Conservation (phyloP, 2,113 vertebrate genomes). For the Leucopsar rothschildi region DNA sequence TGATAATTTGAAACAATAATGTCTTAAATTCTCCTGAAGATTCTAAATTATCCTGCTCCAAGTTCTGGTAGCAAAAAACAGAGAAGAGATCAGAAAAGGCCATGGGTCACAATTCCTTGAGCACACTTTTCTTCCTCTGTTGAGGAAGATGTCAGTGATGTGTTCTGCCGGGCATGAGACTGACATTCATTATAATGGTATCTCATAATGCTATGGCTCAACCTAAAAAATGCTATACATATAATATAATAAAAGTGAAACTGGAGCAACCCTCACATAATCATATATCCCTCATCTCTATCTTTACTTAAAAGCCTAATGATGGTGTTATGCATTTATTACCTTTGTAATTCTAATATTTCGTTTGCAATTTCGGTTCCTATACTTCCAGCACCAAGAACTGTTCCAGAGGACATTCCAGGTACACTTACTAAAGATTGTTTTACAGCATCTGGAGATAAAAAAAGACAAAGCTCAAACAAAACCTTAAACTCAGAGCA, state of each 20-base stretch:
- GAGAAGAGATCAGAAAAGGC: not conserved
- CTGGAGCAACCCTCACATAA: not conserved
- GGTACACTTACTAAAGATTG: constrained; percentile 80
- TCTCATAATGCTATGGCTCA: not conserved
- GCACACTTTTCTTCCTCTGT: not conserved
- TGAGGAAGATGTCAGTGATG: not conserved
- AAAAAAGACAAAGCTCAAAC: not conserved
- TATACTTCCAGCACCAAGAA: constrained; percentile 87
- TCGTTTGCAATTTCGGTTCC: constrained; percentile 89
- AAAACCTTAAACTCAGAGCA: not conserved
- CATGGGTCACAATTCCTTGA: not conserved
- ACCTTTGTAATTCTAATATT: constrained; percentile 88
- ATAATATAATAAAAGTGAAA: not conserved
- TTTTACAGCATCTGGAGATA: constrained; percentile 72
- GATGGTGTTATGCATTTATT: not conserved
- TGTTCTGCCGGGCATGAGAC: not conserved
- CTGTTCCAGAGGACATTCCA: constrained; percentile 73
- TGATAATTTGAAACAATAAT: not conserved
- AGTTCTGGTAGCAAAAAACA: not conserved
- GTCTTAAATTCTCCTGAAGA: not conserved
- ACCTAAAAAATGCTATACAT: not conserved
- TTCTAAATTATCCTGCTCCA: not conserved
- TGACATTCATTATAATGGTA: not conserved
- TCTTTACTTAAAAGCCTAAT: not conserved
- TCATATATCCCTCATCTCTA: not conserved